phyloP scores from a whole-genome alignment of 2,113 vertebrate species.

The Melanotaenia duboulayi region DNA sequence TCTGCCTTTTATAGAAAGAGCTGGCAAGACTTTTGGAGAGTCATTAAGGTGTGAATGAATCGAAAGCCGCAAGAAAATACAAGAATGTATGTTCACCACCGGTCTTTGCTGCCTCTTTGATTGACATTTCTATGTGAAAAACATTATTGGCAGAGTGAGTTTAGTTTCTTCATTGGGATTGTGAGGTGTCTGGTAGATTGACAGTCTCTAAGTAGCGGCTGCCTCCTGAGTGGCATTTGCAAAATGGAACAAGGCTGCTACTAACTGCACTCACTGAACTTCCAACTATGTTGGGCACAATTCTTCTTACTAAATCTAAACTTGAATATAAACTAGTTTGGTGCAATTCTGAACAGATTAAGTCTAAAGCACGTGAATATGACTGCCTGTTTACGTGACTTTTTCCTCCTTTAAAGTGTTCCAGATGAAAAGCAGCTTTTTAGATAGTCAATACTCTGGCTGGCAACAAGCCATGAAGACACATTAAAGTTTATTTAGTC shows the following conservation, averaged over 20 bases:
- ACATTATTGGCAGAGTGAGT: conserved; percentile 17
- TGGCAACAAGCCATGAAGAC: conserved; percentile 21
- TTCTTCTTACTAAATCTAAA: not conserved
- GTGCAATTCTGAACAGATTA: not conserved
- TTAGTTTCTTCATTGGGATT: conserved; percentile 48
- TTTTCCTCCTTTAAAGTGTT: conserved; percentile 11
- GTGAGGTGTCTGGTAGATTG: conserved; percentile 35
- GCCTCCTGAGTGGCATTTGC: conserved; percentile 38
- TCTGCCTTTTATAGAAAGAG: not conserved
- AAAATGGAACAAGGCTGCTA: conserved; percentile 32
- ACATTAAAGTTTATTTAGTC: conserved; percentile 54
- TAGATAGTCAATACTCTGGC: conserved; percentile 1
- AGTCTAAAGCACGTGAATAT: conserved; percentile 27
- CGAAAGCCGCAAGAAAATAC: not conserved
- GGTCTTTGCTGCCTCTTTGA: conserved; percentile 27
- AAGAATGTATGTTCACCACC: conserved; percentile 13
- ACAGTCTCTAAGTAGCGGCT: conserved; percentile 37
- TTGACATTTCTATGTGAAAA: conserved; percentile 49
- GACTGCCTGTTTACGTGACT: not conserved
- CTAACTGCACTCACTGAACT: conserved; percentile 43
- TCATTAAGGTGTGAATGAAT: conserved; percentile 8
- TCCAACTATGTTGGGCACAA: conserved; percentile 17
- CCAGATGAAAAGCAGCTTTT: not conserved
- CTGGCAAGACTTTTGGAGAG: not conserved
- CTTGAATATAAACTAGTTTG: not conserved